Evolutionary conservation across 2,797 vertebrate genomes (phyloP), one percentile per base, ranked within the genome.

Genomic region (Simalia tracyae): DNA sequence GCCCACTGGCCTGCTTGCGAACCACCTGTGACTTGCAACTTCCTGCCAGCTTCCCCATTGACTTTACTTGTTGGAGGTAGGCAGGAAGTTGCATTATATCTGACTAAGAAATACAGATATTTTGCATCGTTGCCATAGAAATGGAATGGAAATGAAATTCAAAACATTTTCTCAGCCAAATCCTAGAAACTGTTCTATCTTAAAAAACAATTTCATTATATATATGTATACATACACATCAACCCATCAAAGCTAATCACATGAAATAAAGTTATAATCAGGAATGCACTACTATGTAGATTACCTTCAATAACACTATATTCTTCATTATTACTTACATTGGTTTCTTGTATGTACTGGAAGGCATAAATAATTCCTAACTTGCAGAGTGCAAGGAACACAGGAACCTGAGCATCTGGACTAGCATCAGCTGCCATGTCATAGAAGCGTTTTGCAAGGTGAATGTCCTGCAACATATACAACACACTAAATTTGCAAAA

Each of bases 381-480:
- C 94, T 99, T 99, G 96, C 99, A 99, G 89, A 99, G 98, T 0
- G 99, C 99, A 87, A 99, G 97, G 96, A 99, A 99, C 88, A 99
- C 99, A 0, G 99, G 99, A 87, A 99, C 99, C 96, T 99, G 99
- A 60, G 99, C 99, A 15, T 99, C 99, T 4, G 98, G 98, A 95
- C 99, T 99, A 93, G 99, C 98, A 97, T 99, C 99, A 0, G 99
- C 99, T 0, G 99, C 99, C 99, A 99, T 99, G 96, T 99, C 99
- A 88, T 99, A 99, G 94, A 99, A 99, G 22, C 99, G 98, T 95
- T 99, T 99, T 86, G 99, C 99, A 89, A 99, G 97, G 94, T 99
- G 99, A 95, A 99, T 99, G 96, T 99, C 99, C 99, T 99, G 92
- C 57, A 96, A 91, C 54, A 88, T 46, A 92, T n/a, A 94, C 50